Evolutionary conservation across 1,140 invertebrate genomes (phyloP).

Genomic region (Oreohelix idahoensis): DNA sequence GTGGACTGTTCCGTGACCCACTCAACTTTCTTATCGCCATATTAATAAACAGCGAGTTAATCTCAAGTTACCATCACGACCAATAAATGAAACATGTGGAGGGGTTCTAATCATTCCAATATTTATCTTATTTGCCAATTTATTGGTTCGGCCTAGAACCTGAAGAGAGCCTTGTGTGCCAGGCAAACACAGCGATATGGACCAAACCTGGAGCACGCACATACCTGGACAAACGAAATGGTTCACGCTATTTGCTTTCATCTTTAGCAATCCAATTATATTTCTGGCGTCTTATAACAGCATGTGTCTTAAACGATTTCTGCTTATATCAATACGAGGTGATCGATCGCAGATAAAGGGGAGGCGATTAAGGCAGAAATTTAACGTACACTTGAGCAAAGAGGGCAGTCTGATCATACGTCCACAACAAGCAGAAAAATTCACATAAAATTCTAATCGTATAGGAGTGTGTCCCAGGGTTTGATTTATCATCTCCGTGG

Average conservation of each 20-base stretch:
- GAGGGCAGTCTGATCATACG: too few species aligned
- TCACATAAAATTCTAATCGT: too few species aligned
- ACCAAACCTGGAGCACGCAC: background rate
- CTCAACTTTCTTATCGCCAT: background rate
- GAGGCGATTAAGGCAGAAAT: background rate
- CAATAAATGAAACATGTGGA: background rate
- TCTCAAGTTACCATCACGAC: background rate
- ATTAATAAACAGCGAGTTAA: background rate
- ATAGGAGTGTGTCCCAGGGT: too few species aligned
- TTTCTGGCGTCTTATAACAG: background rate
- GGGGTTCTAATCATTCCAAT: background rate
- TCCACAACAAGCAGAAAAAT: too few species aligned
- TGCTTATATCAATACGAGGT: background rate
- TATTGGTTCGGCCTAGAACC: background rate
- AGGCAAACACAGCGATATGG: background rate
- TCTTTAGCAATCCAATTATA: conserved; percentile 9
- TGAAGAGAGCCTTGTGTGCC: background rate
- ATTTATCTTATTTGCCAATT: background rate
- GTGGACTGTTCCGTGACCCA: background rate
- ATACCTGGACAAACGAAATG: background rate
- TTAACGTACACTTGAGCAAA: background rate
- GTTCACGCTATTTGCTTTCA: background rate
- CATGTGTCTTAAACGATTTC: background rate
- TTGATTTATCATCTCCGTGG: too few species aligned
- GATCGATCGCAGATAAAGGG: background rate